phyloP scores from a whole-genome alignment of 2,888 invertebrate genomes.

The Plebejus melissa region DNA sequence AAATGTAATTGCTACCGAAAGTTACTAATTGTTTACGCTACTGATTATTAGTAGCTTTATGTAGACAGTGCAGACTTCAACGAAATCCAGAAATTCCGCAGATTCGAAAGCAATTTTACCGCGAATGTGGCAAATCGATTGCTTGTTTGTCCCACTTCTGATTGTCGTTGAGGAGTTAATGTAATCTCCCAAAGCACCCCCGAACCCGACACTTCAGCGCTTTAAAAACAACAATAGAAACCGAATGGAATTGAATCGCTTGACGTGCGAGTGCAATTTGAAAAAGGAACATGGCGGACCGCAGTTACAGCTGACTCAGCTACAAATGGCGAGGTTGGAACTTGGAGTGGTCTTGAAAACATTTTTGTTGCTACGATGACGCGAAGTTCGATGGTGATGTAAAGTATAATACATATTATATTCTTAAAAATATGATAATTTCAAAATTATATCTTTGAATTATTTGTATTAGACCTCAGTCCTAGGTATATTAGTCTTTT shows the following conservation, averaged over 20 bases:
- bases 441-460: not conserved
- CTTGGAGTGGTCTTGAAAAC: slow-evolving; percentile 12
- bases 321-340: slow-evolving; percentile 41
- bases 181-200: slow-evolving; percentile 28
- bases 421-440: not conserved
- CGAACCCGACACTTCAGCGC: slow-evolving; percentile 33
- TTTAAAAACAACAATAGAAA: slow-evolving; percentile 38
- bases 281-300: slow-evolving; percentile 60
- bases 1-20: not conserved
- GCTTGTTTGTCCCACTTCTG: slow-evolving; percentile 8
- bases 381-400: not conserved
- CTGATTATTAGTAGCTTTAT: not conserved
- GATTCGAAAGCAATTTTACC: slow-evolving; percentile 1
- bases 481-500: too few species aligned
- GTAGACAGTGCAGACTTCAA: not conserved
- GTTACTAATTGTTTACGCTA: not conserved
- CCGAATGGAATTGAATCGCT: slow-evolving; percentile 40
- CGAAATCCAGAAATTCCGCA: not conserved
- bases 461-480: too few species aligned
- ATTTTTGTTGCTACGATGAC: slow-evolving; percentile 9
- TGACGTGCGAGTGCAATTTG: slow-evolving; percentile 48
- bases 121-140: not conserved
- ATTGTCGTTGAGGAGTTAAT: slow-evolving; percentile 21
- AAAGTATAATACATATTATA: too few species aligned
- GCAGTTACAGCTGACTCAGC: slow-evolving; percentile 68